Evolutionary conservation across 2,113 vertebrate species (phyloP).

Genomic region (Chlamydotis undulata): DNA sequence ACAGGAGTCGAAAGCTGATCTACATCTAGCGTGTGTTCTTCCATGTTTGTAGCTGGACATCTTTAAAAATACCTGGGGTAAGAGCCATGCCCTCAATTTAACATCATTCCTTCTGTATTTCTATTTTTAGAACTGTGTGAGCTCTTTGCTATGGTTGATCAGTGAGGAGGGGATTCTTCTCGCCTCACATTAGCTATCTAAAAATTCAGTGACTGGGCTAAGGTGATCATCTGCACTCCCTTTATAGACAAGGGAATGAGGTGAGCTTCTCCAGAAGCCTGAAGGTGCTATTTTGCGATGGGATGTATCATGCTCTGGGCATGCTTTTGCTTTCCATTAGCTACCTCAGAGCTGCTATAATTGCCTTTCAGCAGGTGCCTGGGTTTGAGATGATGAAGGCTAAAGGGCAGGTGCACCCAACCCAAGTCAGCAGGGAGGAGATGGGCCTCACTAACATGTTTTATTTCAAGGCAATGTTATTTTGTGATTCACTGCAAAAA

Average conservation of each 20-base stretch:
- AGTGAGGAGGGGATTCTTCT: not conserved
- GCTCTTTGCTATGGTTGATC: not conserved
- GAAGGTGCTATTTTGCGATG: not conserved
- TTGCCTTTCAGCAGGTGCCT: slow-evolving; percentile 1
- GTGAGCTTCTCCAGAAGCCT: not conserved
- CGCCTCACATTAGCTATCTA: not conserved
- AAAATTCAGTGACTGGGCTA: not conserved
- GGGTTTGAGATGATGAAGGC: slow-evolving; percentile 2
- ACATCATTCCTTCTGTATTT: not conserved
- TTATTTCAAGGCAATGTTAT: not conserved
- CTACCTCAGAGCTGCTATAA: not conserved
- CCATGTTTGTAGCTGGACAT: not conserved
- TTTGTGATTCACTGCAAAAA: slow-evolving; percentile 37
- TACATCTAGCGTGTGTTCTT: not conserved
- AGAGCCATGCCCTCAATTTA: slow-evolving; percentile 18
- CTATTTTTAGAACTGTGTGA: not conserved
- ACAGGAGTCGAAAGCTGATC: not conserved
- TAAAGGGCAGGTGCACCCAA: not conserved
- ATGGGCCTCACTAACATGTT: not conserved
- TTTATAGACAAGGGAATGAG: not conserved
- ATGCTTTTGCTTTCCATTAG: not conserved
- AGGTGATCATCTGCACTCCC: not conserved
- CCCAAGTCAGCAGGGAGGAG: not conserved
- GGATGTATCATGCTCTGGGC: not conserved
- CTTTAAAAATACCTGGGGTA: slow-evolving; percentile 8